phyloP scores from a whole-genome alignment of 2,797 vertebrate species.

The Paramormyrops hopkinsi region DNA sequence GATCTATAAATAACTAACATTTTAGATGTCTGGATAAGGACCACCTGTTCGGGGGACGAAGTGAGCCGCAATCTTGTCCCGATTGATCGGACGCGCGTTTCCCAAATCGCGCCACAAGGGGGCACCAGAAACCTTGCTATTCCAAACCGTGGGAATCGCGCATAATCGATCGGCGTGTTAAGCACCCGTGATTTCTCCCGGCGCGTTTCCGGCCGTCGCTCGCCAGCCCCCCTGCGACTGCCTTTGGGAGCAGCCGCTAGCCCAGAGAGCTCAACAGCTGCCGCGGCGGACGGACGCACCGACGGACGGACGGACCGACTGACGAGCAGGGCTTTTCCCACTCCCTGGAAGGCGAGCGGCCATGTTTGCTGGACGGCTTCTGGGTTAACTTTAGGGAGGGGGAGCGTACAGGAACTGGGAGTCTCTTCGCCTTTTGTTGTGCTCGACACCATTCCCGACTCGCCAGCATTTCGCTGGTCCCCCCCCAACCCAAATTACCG shows the following conservation, averaged over 20 bases:
- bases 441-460: background rate
- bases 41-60: background rate
- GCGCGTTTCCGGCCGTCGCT: conserved; percentile 44
- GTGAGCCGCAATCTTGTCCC: background rate
- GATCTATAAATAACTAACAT: background rate
- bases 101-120: background rate
- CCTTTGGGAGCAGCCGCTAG: background rate
- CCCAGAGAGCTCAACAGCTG: background rate
- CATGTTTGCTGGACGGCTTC: conserved; percentile 54
- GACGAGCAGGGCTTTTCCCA: background rate
- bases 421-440: conserved; percentile 32
- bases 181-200: background rate
- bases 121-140: background rate
- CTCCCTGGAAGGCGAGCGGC: conserved; percentile 19
- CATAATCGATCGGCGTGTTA: background rate
- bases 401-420: conserved; percentile 48
- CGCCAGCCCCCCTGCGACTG: background rate
- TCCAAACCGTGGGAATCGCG: background rate
- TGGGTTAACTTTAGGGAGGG: conserved; percentile 52
- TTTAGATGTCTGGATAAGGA: background rate
- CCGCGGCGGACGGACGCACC: background rate
- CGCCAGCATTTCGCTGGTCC: background rate
- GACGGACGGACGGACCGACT: background rate
- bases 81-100: background rate
- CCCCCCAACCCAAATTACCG: no score